Evolutionary conservation across 2,113 vertebrate genomes (phyloP).

Genomic region (Potamarius usumacintae): DNA sequence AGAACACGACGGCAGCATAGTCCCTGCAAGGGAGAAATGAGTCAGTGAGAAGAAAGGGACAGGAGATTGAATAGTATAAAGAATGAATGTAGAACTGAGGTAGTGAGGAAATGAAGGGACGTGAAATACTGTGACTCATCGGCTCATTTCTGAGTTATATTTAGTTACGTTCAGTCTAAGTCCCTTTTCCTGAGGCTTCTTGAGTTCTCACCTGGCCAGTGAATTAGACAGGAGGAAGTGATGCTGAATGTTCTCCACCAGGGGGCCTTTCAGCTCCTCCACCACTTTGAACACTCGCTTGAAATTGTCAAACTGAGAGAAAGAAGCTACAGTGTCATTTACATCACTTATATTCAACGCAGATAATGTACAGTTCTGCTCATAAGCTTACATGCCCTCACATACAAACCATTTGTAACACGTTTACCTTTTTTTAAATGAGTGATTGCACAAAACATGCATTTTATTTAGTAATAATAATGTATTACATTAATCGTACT

Average conservation of each 20-base stretch:
- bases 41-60: slow-evolving; percentile 22
- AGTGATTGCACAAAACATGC: neutral
- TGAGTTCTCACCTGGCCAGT: slow-evolving; percentile 76
- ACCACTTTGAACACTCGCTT: slow-evolving; percentile 92
- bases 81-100: neutral
- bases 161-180: neutral
- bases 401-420: neutral
- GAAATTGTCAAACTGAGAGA: slow-evolving; percentile 88
- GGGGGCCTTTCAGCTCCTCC: slow-evolving; percentile 85
- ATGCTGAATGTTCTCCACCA: slow-evolving; percentile 87
- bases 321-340: neutral
- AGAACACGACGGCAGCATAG: slow-evolving; percentile 88
- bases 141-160: neutral
- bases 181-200: neutral
- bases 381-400: neutral
- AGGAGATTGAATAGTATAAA: neutral
- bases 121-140: slow-evolving; percentile 1
- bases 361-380: neutral
- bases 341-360: neutral
- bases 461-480: neutral
- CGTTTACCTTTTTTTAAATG: neutral
- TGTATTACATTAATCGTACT: neutral
- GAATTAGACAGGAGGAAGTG: slow-evolving; percentile 86
- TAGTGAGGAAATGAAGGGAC: neutral
- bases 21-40: slow-evolving; percentile 69